Evolutionary conservation across 2,888 invertebrate species (phyloP), one percentile per base, ranked within the genome.

Genomic region (Lacanobia oleracea): DNA sequence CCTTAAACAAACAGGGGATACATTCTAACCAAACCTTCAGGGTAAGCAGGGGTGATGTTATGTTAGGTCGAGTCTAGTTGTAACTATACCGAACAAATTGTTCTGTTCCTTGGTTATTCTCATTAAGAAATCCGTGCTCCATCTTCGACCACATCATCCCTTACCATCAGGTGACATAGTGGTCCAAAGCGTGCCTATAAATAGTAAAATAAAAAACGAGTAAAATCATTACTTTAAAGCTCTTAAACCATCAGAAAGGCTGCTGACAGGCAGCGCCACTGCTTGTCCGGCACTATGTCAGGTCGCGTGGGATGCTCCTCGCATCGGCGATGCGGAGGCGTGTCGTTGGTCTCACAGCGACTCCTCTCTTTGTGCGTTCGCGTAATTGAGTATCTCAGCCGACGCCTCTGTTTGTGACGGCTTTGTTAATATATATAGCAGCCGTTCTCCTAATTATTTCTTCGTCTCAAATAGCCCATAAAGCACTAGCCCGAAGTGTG

Each of bases 401-500:
- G 27, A 63, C 63, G 53, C 10, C 40, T n/a, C 67, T 79, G 77
- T 56, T 74, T 64, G 75, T 79, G 77, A 67, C 74, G 74, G 64
- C 60, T 64, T 23, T 60, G 40, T 50, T 63, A 59, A 56, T 75
- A 40, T 53, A 80, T 66, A 63, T 70, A 10, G 27, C 27, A 37
- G 23, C 61, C 57, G 23, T 51, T 72, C 27, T 53, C 61, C 45
- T 77, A 64, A 67, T 77, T 59, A 77, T 77, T 81, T 77, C 50
- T 61, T 27, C 40, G 54, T 53, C 53, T 53, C 63, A 12, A 67
- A 67, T 64, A 45, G 23, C 14, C 50, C 56, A 57, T 81, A n/a
- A 81, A 70, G 53, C 53, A 76, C 48, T 23, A 51, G 40, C 33
- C 40, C n/a, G 10, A n/a, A n/a, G 50, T 51, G 27, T 21, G 59